These are phyloP conservation scores for Gobio gobio DNA, from an alignment of 2,113 vertebrate species.

Conservation along the genomic window DNA sequence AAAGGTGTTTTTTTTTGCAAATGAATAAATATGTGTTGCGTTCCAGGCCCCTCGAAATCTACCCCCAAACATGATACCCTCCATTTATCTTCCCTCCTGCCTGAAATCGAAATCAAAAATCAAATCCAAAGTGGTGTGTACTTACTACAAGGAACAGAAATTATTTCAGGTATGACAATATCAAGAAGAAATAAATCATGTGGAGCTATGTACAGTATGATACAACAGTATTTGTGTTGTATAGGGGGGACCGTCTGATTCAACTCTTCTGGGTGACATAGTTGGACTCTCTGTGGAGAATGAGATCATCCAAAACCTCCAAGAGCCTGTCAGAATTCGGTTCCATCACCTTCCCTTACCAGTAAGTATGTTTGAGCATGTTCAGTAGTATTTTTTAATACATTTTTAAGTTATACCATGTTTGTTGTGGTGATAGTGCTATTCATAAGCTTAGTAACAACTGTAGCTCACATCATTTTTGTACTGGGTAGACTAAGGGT, in stretches of 20 bases:
- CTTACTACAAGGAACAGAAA: constrained; percentile 61
- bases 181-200: background rate
- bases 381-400: background rate
- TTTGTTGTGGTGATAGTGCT: background rate
- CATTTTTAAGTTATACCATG: background rate
- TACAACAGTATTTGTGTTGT: background rate
- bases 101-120: constrained; percentile 53
- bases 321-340: constrained; percentile 68
- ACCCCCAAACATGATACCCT: background rate
- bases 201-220: background rate
- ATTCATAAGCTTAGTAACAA: background rate
- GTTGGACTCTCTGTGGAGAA: constrained; percentile 74
- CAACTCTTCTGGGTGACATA: constrained; percentile 61
- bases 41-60: constrained; percentile 35
- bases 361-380: constrained; percentile 60
- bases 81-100: constrained; percentile 62
- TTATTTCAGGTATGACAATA: constrained; percentile 69
- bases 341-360: constrained; percentile 66
- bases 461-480: background rate
- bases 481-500: background rate
- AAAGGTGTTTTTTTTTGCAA: background rate
- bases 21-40: constrained; percentile 12
- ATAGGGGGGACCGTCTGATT: background rate
- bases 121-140: constrained; percentile 62
- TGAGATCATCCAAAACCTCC: constrained; percentile 64